phyloP scores from a whole-genome alignment of 2,113 vertebrate species.

The Protobothrops flavoviridis region DNA sequence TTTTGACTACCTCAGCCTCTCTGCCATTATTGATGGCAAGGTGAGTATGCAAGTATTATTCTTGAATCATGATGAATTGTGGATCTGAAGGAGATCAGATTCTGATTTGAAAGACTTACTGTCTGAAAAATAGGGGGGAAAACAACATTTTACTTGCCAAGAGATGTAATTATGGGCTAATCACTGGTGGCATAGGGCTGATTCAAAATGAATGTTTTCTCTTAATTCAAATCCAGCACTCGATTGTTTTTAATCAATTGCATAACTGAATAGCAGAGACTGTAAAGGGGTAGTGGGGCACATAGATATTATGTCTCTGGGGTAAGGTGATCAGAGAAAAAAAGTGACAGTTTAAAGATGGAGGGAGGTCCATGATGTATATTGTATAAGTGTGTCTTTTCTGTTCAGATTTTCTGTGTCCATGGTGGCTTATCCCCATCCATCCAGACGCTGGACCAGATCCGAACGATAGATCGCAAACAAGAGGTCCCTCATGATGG shows the following conservation, averaged over 20 bases:
- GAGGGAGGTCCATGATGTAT: neutral
- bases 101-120: neutral
- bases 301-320: neutral
- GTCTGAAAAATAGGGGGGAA: neutral
- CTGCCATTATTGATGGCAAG: constrained; percentile 95
- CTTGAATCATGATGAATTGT: neutral
- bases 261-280: neutral
- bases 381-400: neutral
- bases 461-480: constrained; percentile 92
- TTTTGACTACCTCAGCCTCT: constrained; percentile 94
- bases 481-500: constrained; percentile 95
- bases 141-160: neutral
- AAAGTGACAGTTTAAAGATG: neutral
- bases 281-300: neutral
- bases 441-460: constrained; percentile 95
- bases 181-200: neutral
- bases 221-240: neutral
- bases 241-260: neutral
- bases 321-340: neutral
- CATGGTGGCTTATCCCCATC: constrained; percentile 93
- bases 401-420: constrained; percentile 80
- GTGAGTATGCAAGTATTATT: constrained; percentile 55
- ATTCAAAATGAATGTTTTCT: neutral
- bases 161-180: neutral
- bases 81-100: neutral